Conservation (phyloP, 2,797 vertebrate species). For the Capromys pilorides region DNA sequence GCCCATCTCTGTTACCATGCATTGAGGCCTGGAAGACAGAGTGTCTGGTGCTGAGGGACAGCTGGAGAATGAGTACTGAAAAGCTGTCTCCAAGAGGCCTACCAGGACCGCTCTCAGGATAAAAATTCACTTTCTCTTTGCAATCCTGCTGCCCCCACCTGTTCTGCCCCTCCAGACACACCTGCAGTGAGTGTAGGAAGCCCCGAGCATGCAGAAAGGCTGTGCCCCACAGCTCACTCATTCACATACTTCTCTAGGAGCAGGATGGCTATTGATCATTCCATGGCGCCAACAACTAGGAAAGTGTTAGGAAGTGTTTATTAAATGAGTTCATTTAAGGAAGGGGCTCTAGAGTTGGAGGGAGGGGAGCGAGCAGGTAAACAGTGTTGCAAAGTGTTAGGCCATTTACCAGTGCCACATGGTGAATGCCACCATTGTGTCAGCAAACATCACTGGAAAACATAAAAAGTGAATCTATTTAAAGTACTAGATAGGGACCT, state of each 20-base stretch:
- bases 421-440: neutral
- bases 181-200: neutral
- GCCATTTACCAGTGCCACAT: neutral
- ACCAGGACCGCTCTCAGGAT: neutral
- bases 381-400: neutral
- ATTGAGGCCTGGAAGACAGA: neutral
- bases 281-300: neutral
- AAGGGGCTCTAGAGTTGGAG: neutral
- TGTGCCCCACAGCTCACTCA: neutral
- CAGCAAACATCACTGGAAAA: neutral
- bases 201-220: neutral
- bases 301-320: neutral
- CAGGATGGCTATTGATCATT: neutral
- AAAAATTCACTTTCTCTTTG: neutral
- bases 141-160: neutral
- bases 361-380: neutral
- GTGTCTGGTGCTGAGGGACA: neutral
- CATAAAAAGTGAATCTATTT: neutral
- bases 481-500: neutral
- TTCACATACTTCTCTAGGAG: neutral
- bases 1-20: neutral
- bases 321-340: neutral
- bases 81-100: neutral
- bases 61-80: neutral
- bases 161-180: neutral